A percentile compares a stretch with the other conserved stretches of the same genome.
Evolutionary conservation across 1,140 invertebrate genomes (phyloP).

Genomic region (Metaphire vulgaris): DNA sequence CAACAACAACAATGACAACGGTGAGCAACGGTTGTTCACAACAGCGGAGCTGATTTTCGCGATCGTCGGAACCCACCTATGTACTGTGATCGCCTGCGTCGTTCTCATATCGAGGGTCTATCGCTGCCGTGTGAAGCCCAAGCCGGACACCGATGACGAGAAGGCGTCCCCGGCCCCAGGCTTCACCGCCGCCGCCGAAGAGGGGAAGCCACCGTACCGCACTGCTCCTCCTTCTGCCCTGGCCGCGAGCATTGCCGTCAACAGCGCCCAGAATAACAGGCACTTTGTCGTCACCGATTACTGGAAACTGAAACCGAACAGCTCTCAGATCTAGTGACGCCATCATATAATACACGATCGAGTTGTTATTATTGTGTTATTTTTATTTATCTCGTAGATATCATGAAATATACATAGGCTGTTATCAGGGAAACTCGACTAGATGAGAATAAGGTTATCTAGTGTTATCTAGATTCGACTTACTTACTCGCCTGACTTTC

Average conservation of each 20-base stretch:
- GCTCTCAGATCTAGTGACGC: not conserved
- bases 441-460: no score
- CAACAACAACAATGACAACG: not conserved
- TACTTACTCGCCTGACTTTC: not conserved
- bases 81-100: constrained; percentile 44
- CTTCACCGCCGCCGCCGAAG: not conserved
- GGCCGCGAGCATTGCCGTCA: not conserved
- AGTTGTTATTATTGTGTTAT: not conserved
- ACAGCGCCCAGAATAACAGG: not conserved
- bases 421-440: no score
- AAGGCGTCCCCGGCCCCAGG: not conserved
- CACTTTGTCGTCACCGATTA: not conserved
- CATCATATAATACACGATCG: not conserved
- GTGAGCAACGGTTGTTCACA: constrained; percentile 33
- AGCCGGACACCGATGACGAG: not conserved
- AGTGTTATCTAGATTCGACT: not conserved
- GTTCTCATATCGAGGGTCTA: constrained; percentile 43
- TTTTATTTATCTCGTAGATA: not conserved
- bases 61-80: constrained; percentile 46
- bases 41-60: constrained; percentile 45
- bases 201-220: not conserved
- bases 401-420: no score
- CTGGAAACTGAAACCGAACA: not conserved
- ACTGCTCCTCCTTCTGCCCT: not conserved
- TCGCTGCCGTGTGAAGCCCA: constrained; percentile 8